Evolutionary conservation across 2,888 invertebrate species (phyloP).

Genomic region (Microplitis manilae): DNA sequence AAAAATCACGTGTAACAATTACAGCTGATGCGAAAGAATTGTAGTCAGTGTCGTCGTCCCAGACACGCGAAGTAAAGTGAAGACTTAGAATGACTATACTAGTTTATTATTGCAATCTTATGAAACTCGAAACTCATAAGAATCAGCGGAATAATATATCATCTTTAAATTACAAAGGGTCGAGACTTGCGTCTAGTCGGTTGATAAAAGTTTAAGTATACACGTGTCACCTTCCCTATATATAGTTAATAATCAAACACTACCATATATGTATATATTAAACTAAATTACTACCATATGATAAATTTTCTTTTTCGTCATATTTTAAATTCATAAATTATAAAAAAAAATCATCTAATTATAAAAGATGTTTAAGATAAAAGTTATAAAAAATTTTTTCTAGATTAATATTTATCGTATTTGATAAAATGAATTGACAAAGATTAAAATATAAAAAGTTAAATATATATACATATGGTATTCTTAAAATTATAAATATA

Average conservation of each 20-base stretch:
- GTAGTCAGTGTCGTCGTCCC: slow-evolving; percentile 18
- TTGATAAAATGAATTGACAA: not conserved
- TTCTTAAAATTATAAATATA: not conserved
- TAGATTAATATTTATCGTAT: not conserved
- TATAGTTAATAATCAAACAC: not conserved
- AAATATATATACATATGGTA: not conserved
- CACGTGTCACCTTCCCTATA: slow-evolving; percentile 1
- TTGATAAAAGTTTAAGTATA: slow-evolving; percentile 15
- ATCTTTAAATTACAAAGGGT: slow-evolving; percentile 23
- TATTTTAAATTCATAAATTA: not conserved
- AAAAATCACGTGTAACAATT: slow-evolving; percentile 21
- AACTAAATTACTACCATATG: too few relatives aligned
- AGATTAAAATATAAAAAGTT: not conserved
- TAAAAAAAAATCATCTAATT: not conserved
- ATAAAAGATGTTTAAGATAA: not conserved
- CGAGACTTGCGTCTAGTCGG: slow-evolving; percentile 15
- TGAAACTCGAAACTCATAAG: slow-evolving; percentile 33
- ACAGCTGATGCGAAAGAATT: slow-evolving; percentile 33
- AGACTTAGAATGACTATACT: slow-evolving; percentile 23
- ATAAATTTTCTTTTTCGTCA: not conserved
- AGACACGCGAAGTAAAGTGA: slow-evolving; percentile 21
- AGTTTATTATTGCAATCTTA: slow-evolving; percentile 18
- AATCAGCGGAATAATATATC: slow-evolving; percentile 38
- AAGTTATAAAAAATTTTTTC: not conserved
- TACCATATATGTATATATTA: not conserved